Base-by-base conservation (phyloP, 2,113 vertebrate genomes). In the Colaptes auratus region DNA sequence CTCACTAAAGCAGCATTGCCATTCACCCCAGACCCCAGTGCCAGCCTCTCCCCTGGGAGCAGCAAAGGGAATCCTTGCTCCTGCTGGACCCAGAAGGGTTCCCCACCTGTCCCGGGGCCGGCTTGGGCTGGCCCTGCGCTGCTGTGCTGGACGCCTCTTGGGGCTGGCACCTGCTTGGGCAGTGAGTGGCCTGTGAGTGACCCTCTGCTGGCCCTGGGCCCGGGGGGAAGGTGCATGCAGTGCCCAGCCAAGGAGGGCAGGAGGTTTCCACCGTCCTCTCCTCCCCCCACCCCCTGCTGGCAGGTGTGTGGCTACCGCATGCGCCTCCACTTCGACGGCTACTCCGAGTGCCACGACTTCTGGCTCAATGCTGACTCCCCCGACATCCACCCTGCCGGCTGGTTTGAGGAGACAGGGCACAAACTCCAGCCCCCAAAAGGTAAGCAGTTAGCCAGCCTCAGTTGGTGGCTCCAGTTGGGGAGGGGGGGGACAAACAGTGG, bases 281-380 rank as follows among this genome's bases (percentile, higher is more conserved):
- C 28, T 58, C 66, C 44, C n/a, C 65, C 77, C 33, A 55, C 63
- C 93, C 72, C 53, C 28, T 67, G 23, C 9, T 10, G 70, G 67
- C 91, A 99, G 99, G 99, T 99, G 31, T 99, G 99, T 9, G 99
- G 99, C 39, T 99, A 99, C 90, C 98, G 99, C 56, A 98, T 99
- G 86, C 98, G 99, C 19, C 99, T 99, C 60, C 99, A 99, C 97
- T 99, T 99, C 21, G 99, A 99, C 55, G 99, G 99, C 72, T 99
- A 99, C 95, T 99, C 99, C 0, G 99, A 99, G 93, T 99, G 99
- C 96, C 99, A 99, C 5, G 99, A 99, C 97, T 99, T 99, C 97
- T 99, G 99, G 99, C 98, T 99, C 93, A 99, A 99, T 14, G 99
- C 98, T 64, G 99, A 99, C 96, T 99, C 98, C 21, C 98, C 99